Percentiles rank a stretch among this genome's conserved stretches.
Conservation (phyloP, 1,140 invertebrate genomes). For the Zaprionus taronus region DNA sequence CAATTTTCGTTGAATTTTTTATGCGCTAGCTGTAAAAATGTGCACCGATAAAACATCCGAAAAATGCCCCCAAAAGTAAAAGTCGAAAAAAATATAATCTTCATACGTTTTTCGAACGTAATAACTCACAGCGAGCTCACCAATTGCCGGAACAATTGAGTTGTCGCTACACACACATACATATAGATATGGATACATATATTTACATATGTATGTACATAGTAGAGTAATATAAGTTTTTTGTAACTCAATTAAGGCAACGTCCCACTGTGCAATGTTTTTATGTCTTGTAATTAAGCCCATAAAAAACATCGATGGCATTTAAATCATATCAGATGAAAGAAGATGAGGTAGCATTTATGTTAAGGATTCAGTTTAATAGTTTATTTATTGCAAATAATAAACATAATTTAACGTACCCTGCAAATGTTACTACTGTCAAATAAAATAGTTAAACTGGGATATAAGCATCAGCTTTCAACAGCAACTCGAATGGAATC, state of each 20-base stretch:
- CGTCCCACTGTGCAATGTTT: neutral
- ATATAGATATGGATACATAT: constrained; percentile 11
- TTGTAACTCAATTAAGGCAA: neutral
- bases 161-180: constrained; percentile 27
- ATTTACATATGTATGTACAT: constrained; percentile 4
- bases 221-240: neutral
- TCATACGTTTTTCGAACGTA: constrained; percentile 33
- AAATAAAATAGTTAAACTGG: neutral
- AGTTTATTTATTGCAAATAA: neutral
- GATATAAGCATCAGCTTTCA: neutral
- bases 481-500: too few species aligned
- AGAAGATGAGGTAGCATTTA: neutral
- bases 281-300: neutral
- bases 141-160: constrained; percentile 60
- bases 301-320: neutral
- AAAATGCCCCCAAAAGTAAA: constrained; percentile 24
- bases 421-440: neutral
- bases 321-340: neutral
- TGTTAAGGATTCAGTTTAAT: too few species aligned
- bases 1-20: constrained; percentile 80
- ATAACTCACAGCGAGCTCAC: constrained; percentile 58
- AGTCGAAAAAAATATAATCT: constrained; percentile 59
- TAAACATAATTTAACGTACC: neutral
- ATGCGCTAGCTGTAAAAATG: constrained; percentile 74
- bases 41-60: constrained; percentile 57